These are phyloP conservation scores for Chymomyza amoena DNA, from an alignment of 2,888 invertebrate species.

Conservation along the genomic window DNA sequence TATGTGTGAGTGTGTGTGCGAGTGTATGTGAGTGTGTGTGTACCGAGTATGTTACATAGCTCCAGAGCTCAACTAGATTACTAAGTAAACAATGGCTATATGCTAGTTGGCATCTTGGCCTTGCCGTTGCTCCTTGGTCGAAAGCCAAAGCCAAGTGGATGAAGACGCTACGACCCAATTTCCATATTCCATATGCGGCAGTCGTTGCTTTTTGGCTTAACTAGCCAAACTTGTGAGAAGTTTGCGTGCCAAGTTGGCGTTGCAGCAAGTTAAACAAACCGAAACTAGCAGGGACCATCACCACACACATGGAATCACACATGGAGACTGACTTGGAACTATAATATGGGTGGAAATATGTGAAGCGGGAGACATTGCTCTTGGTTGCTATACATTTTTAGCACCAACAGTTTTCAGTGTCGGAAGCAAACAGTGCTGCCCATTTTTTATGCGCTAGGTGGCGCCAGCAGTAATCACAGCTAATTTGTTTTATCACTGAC, in stretches of 20 bases:
- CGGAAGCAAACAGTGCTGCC: no score
- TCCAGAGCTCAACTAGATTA: slow-evolving; percentile 55
- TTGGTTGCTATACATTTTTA: no score
- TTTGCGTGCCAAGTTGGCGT: slow-evolving; percentile 66
- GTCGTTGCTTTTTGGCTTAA: slow-evolving; percentile 60
- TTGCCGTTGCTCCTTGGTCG: slow-evolving; percentile 27
- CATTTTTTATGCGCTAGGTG: no score
- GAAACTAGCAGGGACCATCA: slow-evolving; percentile 41
- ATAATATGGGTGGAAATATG: no score
- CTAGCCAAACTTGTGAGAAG: slow-evolving; percentile 64
- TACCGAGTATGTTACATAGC: slow-evolving; percentile 25
- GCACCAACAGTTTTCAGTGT: no score
- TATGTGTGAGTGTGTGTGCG: slow-evolving; percentile 2
- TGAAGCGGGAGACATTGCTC: no score
- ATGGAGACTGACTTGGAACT: not conserved
- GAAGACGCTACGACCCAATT: slow-evolving; percentile 54
- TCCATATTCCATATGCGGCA: slow-evolving; percentile 66
- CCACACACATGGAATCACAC: slow-evolving; percentile 30
- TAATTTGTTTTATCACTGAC: no score
- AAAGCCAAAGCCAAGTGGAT: slow-evolving; percentile 38
- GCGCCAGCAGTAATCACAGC: no score
- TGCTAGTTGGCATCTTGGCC: slow-evolving; percentile 49
- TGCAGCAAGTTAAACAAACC: slow-evolving; percentile 65
- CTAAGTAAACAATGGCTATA: slow-evolving; percentile 56
- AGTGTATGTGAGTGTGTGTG: slow-evolving; percentile 18